These are phyloP conservation scores for Dallia pectoralis DNA, from an alignment of 2,797 vertebrate species.

Conservation along the genomic window DNA sequence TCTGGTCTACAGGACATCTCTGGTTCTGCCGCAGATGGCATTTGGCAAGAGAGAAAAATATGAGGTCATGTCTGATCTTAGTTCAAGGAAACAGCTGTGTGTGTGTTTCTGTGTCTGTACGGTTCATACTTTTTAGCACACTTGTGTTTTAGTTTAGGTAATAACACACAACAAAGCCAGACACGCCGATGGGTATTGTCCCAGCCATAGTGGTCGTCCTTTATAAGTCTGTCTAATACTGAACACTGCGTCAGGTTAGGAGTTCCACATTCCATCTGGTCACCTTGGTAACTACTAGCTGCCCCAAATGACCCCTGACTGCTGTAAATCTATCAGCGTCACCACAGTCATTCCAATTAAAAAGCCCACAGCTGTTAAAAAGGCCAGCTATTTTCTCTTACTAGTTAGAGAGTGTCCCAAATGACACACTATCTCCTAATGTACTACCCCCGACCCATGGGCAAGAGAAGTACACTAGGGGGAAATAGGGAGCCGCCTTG, in stretches of 20 bases:
- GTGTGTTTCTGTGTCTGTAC: background rate
- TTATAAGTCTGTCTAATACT: constrained; percentile 43
- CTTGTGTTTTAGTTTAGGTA: background rate
- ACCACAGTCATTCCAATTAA: constrained; percentile 69
- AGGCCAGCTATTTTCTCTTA: constrained; percentile 44
- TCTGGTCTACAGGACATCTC: background rate
- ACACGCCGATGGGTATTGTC: constrained; percentile 7
- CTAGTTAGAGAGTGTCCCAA: constrained; percentile 30
- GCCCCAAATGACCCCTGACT: background rate
- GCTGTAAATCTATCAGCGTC: constrained; percentile 53
- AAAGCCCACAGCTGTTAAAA: constrained; percentile 60
- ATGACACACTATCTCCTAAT: background rate
- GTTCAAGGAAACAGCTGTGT: constrained; percentile 6
- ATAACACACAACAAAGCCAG: constrained; percentile 2
- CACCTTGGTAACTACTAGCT: constrained; percentile 14
- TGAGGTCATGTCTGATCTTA: background rate
- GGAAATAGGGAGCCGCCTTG: background rate
- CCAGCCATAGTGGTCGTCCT: constrained; percentile 32
- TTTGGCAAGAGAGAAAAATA: background rate
- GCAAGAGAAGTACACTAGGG: background rate
- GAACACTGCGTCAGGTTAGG: constrained; percentile 32
- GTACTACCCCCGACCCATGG: background rate
- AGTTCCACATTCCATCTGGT: constrained; percentile 44
- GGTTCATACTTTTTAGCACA: background rate
- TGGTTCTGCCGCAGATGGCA: background rate